Percentiles rank a stretch among this genome's conserved stretches.
phyloP scores from a whole-genome alignment of 1,140 invertebrate genomes.

The Samia ricini region DNA sequence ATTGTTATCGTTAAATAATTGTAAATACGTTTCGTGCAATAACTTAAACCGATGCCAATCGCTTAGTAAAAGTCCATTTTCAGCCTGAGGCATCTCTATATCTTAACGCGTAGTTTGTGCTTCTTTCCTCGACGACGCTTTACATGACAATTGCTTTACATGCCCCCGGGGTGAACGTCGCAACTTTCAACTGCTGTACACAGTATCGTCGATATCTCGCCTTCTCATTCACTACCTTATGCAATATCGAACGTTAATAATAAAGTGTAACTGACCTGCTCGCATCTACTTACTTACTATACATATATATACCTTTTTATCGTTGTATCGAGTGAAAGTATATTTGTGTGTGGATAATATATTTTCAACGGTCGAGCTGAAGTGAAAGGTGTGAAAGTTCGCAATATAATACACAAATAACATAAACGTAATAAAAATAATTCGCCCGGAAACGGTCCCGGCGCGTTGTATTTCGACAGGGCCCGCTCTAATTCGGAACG shows the following conservation, averaged over 20 bases:
- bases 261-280: conserved; percentile 10
- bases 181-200: conserved; percentile 42
- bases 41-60: conserved; percentile 43
- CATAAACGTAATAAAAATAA: conserved; percentile 8
- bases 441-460: not conserved
- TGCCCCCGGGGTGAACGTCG: conserved; percentile 45
- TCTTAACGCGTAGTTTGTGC: conserved; percentile 30
- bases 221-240: conserved; percentile 28
- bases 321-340: conserved; percentile 33
- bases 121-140: conserved; percentile 47
- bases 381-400: conserved; percentile 45
- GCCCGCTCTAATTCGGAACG: conserved; percentile 21
- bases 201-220: conserved; percentile 32
- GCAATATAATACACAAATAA: conserved; percentile 19
- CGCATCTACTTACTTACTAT: conserved; percentile 10
- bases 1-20: not conserved
- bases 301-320: conserved; percentile 9
- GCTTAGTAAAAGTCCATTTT: conserved; percentile 72
- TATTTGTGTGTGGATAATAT: conserved; percentile 16
- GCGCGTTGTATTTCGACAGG: conserved; percentile 5
- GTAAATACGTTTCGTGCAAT: not conserved
- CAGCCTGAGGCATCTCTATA: conserved; percentile 51
- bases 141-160: conserved; percentile 71
- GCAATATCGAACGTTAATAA: conserved; percentile 21
- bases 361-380: conserved; percentile 11